Percentiles rank a stretch among this genome's conserved stretches.
Conservation (phyloP, 2,797 vertebrate species). For the Siniperca obscura region DNA sequence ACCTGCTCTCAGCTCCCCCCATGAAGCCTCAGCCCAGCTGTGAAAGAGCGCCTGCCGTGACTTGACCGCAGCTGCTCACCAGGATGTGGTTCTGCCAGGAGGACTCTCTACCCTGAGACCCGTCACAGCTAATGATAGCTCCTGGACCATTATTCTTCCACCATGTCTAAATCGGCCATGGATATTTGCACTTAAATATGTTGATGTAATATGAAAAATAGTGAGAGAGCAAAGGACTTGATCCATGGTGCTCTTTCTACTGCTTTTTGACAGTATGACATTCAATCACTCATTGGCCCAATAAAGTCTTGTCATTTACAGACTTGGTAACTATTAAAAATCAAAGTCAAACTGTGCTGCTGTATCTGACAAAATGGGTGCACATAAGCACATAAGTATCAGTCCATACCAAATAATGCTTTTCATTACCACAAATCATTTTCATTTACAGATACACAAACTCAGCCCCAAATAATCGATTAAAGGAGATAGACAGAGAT, state of each 20-base stretch:
- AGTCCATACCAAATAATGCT: slow-evolving; percentile 14
- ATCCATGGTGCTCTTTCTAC: slow-evolving; percentile 41
- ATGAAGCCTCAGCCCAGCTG: slow-evolving; percentile 26
- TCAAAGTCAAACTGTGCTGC: slow-evolving; percentile 38
- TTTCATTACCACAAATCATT: slow-evolving; percentile 27
- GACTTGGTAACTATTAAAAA: slow-evolving; percentile 39
- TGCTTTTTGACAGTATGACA: slow-evolving; percentile 52
- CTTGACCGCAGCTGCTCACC: slow-evolving; percentile 47
- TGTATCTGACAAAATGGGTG: not conserved
- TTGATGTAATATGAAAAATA: slow-evolving; percentile 58
- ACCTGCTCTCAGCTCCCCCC: slow-evolving; percentile 17
- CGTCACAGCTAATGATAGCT: slow-evolving; percentile 59
- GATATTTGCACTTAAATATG: slow-evolving; percentile 59
- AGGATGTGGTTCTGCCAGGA: slow-evolving; percentile 44
- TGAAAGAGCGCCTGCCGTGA: slow-evolving; percentile 35
- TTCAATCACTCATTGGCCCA: slow-evolving; percentile 53
- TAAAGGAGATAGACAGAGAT: not conserved
- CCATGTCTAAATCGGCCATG: slow-evolving; percentile 45
- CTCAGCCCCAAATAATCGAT: slow-evolving; percentile 18
- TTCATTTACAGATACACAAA: slow-evolving; percentile 9
- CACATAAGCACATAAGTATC: not conserved
- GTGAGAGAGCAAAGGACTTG: slow-evolving; percentile 41
- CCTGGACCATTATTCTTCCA: slow-evolving; percentile 45
- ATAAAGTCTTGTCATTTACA: slow-evolving; percentile 63
- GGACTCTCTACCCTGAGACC: slow-evolving; percentile 35